Evolutionary conservation across 2,113 vertebrate genomes (phyloP).

Genomic region (Hemichromis elongatus): DNA sequence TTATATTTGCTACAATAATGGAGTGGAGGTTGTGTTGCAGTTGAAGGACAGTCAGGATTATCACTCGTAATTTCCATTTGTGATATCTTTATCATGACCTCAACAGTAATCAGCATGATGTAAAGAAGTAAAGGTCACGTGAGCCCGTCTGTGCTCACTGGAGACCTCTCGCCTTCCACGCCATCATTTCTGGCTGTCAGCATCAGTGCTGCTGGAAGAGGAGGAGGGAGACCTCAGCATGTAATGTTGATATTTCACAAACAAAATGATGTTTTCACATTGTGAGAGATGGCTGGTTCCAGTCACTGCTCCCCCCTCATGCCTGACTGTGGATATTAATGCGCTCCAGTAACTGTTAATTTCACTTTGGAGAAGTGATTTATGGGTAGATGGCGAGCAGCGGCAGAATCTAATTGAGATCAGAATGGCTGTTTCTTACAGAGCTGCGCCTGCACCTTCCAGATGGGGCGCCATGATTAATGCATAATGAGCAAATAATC

Average conservation of each 20-base stretch:
- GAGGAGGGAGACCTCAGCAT: not conserved
- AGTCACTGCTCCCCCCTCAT: slow-evolving; percentile 69
- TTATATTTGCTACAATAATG: not conserved
- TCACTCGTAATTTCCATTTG: not conserved
- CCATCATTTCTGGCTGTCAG: not conserved
- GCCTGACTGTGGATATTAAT: slow-evolving; percentile 96
- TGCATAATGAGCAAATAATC: slow-evolving; percentile 98
- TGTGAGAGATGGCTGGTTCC: slow-evolving; percentile 20
- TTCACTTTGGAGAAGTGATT: slow-evolving; percentile 98
- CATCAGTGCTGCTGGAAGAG: not conserved
- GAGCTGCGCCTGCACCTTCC: slow-evolving; percentile 63
- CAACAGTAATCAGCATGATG: not conserved
- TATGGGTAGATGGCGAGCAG: slow-evolving; percentile 93
- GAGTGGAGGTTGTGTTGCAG: not conserved
- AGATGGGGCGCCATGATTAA: slow-evolving; percentile 88
- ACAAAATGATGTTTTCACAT: slow-evolving; percentile 19
- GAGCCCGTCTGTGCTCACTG: not conserved
- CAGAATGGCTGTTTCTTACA: slow-evolving; percentile 93
- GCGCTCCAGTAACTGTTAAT: slow-evolving; percentile 99
- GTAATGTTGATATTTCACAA: slow-evolving; percentile 14
- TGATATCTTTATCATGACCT: not conserved
- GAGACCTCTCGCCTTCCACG: not conserved
- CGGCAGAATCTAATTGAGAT: slow-evolving; percentile 99
- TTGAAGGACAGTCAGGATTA: not conserved
- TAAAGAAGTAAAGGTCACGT: not conserved